phyloP scores from a whole-genome alignment of 1,140 invertebrate species.

The Drosophila pseudoobscura region DNA sequence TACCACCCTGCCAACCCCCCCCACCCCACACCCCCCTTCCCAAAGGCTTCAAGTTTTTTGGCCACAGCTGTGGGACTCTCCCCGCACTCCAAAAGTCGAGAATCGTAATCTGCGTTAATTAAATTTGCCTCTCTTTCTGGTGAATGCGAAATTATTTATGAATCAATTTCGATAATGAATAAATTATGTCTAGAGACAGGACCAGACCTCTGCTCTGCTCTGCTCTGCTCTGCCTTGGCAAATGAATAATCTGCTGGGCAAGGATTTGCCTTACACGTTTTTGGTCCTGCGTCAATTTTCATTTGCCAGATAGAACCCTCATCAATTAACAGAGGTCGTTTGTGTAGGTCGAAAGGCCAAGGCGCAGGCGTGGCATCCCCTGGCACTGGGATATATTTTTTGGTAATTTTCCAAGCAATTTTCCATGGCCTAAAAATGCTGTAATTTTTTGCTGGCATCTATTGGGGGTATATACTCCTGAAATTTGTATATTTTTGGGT shows the following conservation, averaged over 20 bases:
- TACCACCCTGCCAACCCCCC: no score
- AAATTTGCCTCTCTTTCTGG: constrained; percentile 33
- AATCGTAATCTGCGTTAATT: constrained; percentile 69
- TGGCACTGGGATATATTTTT: neutral
- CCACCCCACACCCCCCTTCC: no score
- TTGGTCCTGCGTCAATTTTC: constrained; percentile 43
- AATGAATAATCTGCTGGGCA: constrained; percentile 57
- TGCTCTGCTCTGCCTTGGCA: neutral
- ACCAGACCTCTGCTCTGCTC: neutral
- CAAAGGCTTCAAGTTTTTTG: constrained; percentile 9
- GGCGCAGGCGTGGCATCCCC: constrained; percentile 42
- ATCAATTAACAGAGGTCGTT: constrained; percentile 52
- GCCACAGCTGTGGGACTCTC: constrained; percentile 34
- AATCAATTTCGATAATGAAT: constrained; percentile 76
- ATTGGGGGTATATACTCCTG: no score
- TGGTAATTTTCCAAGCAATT: no score
- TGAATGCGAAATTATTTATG: constrained; percentile 67
- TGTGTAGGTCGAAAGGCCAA: constrained; percentile 36
- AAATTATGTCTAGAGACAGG: constrained; percentile 53
- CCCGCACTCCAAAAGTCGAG: constrained; percentile 33
- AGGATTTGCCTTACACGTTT: constrained; percentile 16
- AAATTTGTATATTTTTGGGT: no score
- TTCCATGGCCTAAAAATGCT: no score
- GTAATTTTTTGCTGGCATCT: no score
- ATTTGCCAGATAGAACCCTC: constrained; percentile 38